Conservation (phyloP, 2,888 invertebrate genomes). For the Nowickia ferox region DNA sequence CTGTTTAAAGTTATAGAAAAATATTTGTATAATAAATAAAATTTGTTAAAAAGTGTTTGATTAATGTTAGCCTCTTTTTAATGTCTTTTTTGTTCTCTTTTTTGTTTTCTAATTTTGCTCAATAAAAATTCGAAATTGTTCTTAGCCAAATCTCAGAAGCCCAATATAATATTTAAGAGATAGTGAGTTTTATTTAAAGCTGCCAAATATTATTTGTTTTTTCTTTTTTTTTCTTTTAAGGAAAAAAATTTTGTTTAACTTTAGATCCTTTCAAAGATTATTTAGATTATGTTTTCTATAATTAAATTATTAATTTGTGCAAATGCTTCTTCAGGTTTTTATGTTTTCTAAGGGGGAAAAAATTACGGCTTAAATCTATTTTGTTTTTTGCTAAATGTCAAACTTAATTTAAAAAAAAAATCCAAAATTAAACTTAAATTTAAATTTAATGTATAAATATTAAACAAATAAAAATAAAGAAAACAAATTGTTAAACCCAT, state of each 20-base stretch:
- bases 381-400: conserved; percentile 26
- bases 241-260: conserved; percentile 53
- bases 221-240: neutral
- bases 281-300: conserved; percentile 15
- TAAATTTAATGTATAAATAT: conserved; percentile 61
- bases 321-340: conserved; percentile 54
- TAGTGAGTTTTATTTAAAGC: conserved; percentile 31
- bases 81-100: neutral
- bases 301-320: conserved; percentile 62
- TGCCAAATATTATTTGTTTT: conserved; percentile 51
- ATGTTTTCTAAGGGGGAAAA: conserved; percentile 38
- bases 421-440: conserved; percentile 67
- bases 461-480: conserved; percentile 54
- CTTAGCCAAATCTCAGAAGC: conserved; percentile 60
- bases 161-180: conserved; percentile 21
- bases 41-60: conserved; percentile 74
- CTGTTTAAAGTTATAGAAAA: too few relatives aligned
- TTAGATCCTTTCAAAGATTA: conserved; percentile 41
- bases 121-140: conserved; percentile 51
- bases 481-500: conserved; percentile 64
- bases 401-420: conserved; percentile 44
- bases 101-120: conserved; percentile 33
- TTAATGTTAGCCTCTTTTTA: conserved; percentile 81
- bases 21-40: too few relatives aligned
- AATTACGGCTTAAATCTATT: conserved; percentile 62